Base-by-base conservation (phyloP, 2,113 vertebrate species). In the Cariama cristata region DNA sequence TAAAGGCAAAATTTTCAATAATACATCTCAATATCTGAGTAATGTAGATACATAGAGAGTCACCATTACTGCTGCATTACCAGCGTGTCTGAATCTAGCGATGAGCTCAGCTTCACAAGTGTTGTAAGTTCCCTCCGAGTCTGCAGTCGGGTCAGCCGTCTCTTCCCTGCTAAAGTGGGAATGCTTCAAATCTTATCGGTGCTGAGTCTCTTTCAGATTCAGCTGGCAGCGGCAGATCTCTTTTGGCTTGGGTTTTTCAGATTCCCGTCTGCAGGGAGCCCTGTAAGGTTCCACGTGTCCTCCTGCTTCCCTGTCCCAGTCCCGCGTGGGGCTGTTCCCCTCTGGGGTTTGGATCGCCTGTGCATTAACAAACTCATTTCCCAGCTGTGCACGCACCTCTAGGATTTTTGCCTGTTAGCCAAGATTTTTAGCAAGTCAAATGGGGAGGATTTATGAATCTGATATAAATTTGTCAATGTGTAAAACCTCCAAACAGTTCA, bases 211-310 rank as follows among this genome's bases (percentile, higher is more conserved):
- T n/a, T 80, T 75, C 8, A 62, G 22, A 79, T 45, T 83, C 63
- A 66, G 14, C 63, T 79, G 45, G 27, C 33, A 80, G 63, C 33
- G 60, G 42, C 50, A 62, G 33, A 56, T 53, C 30, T 76, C 33
- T 88, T 67, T 42, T 87, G 60, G 12, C 52, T 80, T 38, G 23
- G 17, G 21, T 28, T 84, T 86, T 77, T 72, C 53, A 55, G 12
- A 64, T 52, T 89, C 26, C 26, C 1, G 0, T 20, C 47, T 47
- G 23, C 13, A 91, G 59, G 12, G 59, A 67, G 28, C 45, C 67
- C n/a, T 0, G 2, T 21, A 79, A 88, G 5, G 6, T 73, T 50
- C 24, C 30, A 14, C 0, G 2, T 14, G 20, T 68, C 30, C 24
- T 33, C 22, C 71, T 58, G 24, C 9, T n/a, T 73, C 30, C 21